Evolutionary conservation across 92 coral and sea anemone genomes (phyloP).

Genomic region (Porites cylindrica): DNA sequence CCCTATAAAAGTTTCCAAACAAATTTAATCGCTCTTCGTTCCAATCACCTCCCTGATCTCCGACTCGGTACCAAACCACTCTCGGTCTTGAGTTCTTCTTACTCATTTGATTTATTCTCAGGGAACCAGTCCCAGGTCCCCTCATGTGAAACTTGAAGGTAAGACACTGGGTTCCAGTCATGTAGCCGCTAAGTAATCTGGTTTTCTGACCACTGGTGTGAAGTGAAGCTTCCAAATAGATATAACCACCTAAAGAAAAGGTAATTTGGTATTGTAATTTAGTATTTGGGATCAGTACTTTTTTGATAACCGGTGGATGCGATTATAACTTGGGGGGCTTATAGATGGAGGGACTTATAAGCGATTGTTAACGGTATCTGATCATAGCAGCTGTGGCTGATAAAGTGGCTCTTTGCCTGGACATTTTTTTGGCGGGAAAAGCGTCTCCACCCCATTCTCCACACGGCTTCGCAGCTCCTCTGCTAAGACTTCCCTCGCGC

Average conservation of each 20-base stretch:
- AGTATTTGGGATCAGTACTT: no score
- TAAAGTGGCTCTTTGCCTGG: no score
- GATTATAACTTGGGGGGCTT: no score
- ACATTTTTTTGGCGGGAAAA: no score
- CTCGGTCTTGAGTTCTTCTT: conserved; percentile 22
- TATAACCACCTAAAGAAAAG: conserved; percentile 72
- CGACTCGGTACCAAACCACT: conserved; percentile 73
- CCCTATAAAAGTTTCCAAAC: conserved; percentile 66
- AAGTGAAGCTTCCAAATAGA: conserved; percentile 87
- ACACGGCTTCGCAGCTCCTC: no score
- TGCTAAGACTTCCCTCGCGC: no score
- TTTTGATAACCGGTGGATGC: no score
- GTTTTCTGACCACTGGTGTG: conserved; percentile 66
- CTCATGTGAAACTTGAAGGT: conserved; percentile 89
- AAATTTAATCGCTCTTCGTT: conserved; percentile 62
- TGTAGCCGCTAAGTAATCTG: conserved; percentile 72
- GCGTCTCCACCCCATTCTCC: no score
- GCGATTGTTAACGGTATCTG: no score
- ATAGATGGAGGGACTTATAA: no score
- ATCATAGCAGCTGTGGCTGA: no score
- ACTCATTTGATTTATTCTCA: conserved; percentile 61
- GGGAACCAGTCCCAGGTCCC: conserved; percentile 77
- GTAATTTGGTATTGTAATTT: background rate
- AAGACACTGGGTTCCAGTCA: conserved; percentile 85
- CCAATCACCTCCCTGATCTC: conserved; percentile 84